Base-by-base conservation (phyloP, 2,797 vertebrate genomes). In the Brotogeris chrysoptera region DNA sequence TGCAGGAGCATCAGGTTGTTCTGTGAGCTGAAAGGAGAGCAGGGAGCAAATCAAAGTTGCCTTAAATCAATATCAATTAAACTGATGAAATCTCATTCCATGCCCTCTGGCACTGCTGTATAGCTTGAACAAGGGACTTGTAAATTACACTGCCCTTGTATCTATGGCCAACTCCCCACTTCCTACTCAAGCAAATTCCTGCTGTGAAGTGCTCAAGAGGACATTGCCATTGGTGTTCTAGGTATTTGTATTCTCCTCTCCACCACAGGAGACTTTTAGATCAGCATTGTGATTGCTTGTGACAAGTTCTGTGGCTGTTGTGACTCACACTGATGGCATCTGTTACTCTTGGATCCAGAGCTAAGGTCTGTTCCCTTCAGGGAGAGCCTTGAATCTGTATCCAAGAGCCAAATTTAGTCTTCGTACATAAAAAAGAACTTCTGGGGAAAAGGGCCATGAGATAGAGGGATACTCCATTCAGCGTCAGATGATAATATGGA, bases 281-380 rank as follows among this genome's bases (percentile, higher is more conserved):
- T 93, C 71, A 78, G 74, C 14, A 8, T 66, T 81, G 17, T 86
- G 63, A 72, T 86, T 82, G 41, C 74, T 93, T 90, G 44, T 94
- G 91, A 84, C 91, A 92, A 96, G 90, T 44, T 91, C 57, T 53
- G 77, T 76, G 83, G 68, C 83, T 92, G 50, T 93, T 95, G 79
- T 92, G 94, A 94, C 64, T 96, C 96, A 95, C 61, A 65, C 44
- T 60, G 47, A 90, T 88, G 84, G 76, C 92, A 95, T 96, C 92
- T 93, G 94, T 73, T 94, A 74, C 78, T 92, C 60, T 90, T 94
- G 93, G 92, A 94, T 85, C 34, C 74, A 85, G 74, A 95, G 46
- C 65, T 80, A 61, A 82, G 94, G 68, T 76, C 86, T 90, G 61
- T 80, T 94, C 78, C 78, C 86, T 90, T 89, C 69, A 53, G 80